A percentile compares a stretch with the other conserved stretches of the same genome.
Conservation (phyloP, 2,888 invertebrate genomes). For the Oscheius sp. region DNA sequence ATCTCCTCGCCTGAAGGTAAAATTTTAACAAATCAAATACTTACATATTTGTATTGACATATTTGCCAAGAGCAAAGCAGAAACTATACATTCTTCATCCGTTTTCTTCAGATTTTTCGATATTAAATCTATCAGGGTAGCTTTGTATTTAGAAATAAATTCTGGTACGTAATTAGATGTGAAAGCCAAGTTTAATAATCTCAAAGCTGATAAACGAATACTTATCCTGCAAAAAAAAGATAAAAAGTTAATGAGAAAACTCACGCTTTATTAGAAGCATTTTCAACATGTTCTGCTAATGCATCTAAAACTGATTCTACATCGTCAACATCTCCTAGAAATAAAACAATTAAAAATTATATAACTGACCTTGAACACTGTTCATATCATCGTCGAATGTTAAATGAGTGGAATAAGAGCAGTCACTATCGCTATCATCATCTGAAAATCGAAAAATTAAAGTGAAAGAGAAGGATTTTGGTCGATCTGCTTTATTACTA, state of each 20-base stretch:
- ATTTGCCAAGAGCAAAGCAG: slow-evolving; percentile 78
- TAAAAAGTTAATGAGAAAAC: not conserved
- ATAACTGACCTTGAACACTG: slow-evolving; percentile 41
- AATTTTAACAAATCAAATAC: not conserved
- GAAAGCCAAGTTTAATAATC: slow-evolving; percentile 40
- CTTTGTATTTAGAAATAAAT: slow-evolving; percentile 34
- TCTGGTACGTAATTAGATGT: slow-evolving; percentile 43
- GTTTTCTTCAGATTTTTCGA: slow-evolving; percentile 46
- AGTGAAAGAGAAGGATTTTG: not conserved
- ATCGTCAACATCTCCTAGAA: slow-evolving; percentile 50
- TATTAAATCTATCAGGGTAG: slow-evolving; percentile 36
- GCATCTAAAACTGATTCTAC: slow-evolving; percentile 50
- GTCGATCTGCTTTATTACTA: too few species aligned
- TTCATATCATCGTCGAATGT: slow-evolving; percentile 53
- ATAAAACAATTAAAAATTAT: slow-evolving; percentile 1
- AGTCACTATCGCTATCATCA: slow-evolving; percentile 40
- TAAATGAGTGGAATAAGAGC: slow-evolving; percentile 42
- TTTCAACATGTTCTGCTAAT: slow-evolving; percentile 85
- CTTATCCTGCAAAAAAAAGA: slow-evolving; percentile 75
- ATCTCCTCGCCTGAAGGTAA: slow-evolving; percentile 37
- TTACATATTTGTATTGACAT: slow-evolving; percentile 84
- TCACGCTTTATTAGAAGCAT: slow-evolving; percentile 83
- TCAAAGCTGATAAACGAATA: slow-evolving; percentile 77
- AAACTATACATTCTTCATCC: slow-evolving; percentile 42
- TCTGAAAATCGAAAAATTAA: slow-evolving; percentile 32